Evolutionary conservation across 2,113 vertebrate genomes (phyloP).

Genomic region (Phycodurus eques): DNA sequence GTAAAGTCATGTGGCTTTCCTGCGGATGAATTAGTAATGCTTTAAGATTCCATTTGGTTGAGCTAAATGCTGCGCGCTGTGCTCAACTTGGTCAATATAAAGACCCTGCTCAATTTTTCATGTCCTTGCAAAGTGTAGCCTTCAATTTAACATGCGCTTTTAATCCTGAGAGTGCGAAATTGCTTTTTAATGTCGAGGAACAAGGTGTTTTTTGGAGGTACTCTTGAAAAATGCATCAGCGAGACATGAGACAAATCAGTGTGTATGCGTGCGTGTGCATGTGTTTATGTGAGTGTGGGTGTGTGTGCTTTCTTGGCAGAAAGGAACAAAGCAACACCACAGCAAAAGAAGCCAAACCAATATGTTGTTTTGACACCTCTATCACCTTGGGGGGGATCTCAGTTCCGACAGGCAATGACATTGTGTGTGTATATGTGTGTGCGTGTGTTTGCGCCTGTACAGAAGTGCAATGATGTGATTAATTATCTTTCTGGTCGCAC

Average conservation of each 20-base stretch:
- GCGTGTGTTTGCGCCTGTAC: constrained; percentile 8
- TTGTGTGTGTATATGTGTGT: constrained; percentile 21
- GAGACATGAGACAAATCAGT: constrained; percentile 55
- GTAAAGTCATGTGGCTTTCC: constrained; percentile 36
- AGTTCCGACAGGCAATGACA: constrained; percentile 25
- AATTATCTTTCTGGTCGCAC: constrained; percentile 30
- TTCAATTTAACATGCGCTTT: constrained; percentile 98
- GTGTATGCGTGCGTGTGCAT: background rate
- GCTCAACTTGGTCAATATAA: constrained; percentile 82
- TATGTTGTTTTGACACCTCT: constrained; percentile 72
- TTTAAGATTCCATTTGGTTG: constrained; percentile 72
- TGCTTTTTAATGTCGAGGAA: constrained; percentile 94
- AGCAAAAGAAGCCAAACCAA: constrained; percentile 56
- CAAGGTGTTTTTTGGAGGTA: constrained; percentile 85
- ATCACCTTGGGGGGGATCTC: constrained; percentile 55
- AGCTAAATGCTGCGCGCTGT: constrained; percentile 64
- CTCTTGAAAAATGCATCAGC: constrained; percentile 86
- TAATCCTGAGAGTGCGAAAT: constrained; percentile 95
- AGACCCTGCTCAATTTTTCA: constrained; percentile 92
- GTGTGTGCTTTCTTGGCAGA: constrained; percentile 19
- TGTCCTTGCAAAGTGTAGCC: constrained; percentile 92
- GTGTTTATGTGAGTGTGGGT: background rate
- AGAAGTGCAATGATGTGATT: constrained; percentile 36
- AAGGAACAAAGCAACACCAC: constrained; percentile 66
- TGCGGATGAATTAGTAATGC: constrained; percentile 72